A percentile compares a stretch with the other conserved stretches of the same genome.
Evolutionary conservation across 1,140 invertebrate species (phyloP).

Genomic region (Bombus ignitus): DNA sequence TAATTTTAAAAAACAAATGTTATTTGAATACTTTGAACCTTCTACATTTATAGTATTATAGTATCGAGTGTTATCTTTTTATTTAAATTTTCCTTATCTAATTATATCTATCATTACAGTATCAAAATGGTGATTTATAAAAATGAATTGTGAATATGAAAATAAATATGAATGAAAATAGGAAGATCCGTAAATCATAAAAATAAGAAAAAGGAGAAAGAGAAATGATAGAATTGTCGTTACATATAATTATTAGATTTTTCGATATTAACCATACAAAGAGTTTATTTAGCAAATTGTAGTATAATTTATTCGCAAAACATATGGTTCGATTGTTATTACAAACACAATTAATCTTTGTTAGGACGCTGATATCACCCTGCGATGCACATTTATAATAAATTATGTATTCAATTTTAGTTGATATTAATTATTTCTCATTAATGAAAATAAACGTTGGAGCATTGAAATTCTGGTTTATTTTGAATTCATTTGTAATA

Average conservation of each 20-base stretch:
- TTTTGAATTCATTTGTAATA: neutral
- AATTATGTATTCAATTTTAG: conserved; percentile 9
- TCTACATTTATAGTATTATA: too few relatives aligned
- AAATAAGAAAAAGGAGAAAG: too few relatives aligned
- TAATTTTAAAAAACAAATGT: too few relatives aligned
- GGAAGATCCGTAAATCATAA: too few relatives aligned
- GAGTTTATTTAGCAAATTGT: neutral
- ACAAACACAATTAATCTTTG: neutral
- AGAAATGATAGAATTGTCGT: too few relatives aligned
- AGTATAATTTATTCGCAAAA: neutral
- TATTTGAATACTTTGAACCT: too few relatives aligned
- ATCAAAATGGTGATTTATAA: too few relatives aligned
- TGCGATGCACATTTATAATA: neutral
- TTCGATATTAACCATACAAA: neutral
- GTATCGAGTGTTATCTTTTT: too few relatives aligned
- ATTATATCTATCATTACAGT: too few relatives aligned
- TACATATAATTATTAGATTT: neutral
- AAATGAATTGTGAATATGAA: too few relatives aligned
- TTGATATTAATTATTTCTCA: conserved; percentile 1
- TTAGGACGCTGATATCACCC: neutral
- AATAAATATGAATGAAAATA: too few relatives aligned
- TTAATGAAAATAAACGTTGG: neutral
- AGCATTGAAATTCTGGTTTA: neutral
- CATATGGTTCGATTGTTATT: conserved; percentile 1
- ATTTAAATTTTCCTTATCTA: too few relatives aligned